Evolutionary conservation across 1,140 invertebrate species (phyloP).

Genomic region (Cryptotermes secundus): DNA sequence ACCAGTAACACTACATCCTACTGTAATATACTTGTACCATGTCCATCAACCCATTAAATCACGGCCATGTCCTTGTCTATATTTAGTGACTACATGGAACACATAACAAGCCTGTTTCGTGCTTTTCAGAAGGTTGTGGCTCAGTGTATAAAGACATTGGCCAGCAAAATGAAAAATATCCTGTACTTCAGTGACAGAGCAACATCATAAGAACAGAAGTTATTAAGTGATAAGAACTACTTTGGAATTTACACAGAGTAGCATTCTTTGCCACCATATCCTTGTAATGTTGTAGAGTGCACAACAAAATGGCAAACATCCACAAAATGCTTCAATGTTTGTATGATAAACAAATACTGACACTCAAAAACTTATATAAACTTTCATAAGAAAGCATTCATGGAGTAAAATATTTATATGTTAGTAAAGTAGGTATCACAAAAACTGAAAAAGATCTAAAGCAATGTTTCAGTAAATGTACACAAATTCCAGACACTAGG

Average conservation of each 20-base stretch:
- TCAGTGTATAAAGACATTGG: constrained; percentile 38
- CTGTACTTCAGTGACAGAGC: background rate
- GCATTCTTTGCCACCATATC: constrained; percentile 40
- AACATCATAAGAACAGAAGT: background rate
- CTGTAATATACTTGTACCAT: constrained; percentile 14
- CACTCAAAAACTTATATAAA: constrained; percentile 25
- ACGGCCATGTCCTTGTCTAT: too few species aligned
- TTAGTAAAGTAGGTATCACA: too few species aligned
- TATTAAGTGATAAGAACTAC: constrained; percentile 37
- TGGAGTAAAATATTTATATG: background rate
- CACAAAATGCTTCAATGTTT: constrained; percentile 37
- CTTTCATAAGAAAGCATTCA: background rate
- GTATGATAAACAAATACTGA: constrained; percentile 35
- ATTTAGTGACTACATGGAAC: too few species aligned
- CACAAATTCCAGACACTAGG: too few species aligned
- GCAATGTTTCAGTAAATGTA: too few species aligned
- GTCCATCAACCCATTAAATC: too few species aligned
- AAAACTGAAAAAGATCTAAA: too few species aligned
- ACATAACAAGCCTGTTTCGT: too few species aligned
- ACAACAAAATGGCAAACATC: constrained; percentile 39
- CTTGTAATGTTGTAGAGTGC: constrained; percentile 29
- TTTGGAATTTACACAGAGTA: too few species aligned
- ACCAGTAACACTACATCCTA: constrained; percentile 40
- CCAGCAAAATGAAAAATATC: background rate
- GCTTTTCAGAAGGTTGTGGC: constrained; percentile 38